These are phyloP conservation scores for Aricia artaxerxes DNA, from an alignment of 2,888 invertebrate species.

Conservation along the genomic window DNA sequence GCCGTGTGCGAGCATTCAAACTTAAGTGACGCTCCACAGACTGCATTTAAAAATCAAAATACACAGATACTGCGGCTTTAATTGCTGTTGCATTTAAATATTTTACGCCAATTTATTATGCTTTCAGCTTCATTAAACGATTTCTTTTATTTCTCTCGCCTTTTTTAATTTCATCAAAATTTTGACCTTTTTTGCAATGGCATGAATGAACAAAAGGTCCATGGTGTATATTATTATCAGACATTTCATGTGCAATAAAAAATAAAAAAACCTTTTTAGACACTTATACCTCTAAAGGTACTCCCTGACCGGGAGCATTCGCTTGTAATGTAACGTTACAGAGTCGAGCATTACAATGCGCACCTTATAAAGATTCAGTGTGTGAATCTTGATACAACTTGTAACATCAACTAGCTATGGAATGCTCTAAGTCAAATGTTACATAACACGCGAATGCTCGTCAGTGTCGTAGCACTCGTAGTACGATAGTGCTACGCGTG, in stretches of 20 bases:
- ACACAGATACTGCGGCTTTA: neutral
- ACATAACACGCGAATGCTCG: no score
- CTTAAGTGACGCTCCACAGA: neutral
- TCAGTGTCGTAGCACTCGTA: no score
- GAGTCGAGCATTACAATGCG: no score
- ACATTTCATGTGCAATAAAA: neutral
- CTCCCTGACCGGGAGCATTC: no score
- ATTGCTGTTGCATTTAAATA: neutral
- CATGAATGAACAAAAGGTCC: neutral
- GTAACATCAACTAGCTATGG: no score
- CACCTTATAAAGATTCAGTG: no score
- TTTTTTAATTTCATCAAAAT: neutral
- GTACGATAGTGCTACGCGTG: neutral
- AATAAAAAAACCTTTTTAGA: no score
- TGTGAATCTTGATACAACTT: no score
- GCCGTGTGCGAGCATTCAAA: neutral
- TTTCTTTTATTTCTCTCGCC: neutral
- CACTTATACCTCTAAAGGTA: no score
- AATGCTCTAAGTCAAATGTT: no score
- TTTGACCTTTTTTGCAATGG: conserved; percentile 11
- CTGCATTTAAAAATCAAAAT: neutral
- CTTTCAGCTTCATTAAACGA: neutral
- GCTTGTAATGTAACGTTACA: no score
- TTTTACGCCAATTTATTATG: neutral
- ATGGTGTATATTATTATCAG: neutral